A percentile compares a stretch with the other conserved stretches of the same genome.
Conservation (phyloP, 2,113 vertebrate species). For the Bubo scandiacus region DNA sequence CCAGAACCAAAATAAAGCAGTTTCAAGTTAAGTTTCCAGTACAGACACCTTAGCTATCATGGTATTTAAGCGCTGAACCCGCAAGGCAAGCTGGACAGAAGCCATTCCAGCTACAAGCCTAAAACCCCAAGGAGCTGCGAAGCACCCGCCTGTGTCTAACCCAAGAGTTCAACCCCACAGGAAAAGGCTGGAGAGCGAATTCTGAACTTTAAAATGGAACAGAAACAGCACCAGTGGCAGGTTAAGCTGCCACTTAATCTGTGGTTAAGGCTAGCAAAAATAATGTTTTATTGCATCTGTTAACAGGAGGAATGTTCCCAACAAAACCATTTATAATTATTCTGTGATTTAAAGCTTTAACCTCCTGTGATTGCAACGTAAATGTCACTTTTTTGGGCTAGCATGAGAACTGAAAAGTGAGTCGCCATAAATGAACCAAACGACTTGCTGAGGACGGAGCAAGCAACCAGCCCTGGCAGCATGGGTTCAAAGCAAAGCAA, state of each 20-base stretch:
- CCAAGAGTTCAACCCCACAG: neutral
- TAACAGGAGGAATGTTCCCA: neutral
- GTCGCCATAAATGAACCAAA: neutral
- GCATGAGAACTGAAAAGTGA: neutral
- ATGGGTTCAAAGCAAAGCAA: neutral
- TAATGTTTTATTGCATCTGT: neutral
- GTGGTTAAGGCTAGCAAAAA: neutral
- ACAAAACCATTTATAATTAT: neutral
- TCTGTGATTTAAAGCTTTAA: neutral
- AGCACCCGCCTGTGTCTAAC: neutral
- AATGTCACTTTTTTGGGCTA: neutral
- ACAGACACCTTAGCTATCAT: fast-evolving
- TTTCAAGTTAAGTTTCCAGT: neutral
- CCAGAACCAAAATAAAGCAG: neutral
- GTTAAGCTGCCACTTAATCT: neutral
- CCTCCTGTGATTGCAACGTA: neutral
- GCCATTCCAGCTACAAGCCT: neutral
- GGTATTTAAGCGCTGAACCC: neutral
- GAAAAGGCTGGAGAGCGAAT: neutral
- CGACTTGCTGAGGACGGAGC: neutral
- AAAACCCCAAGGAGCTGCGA: neutral
- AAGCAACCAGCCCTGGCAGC: neutral
- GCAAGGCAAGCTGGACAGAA: neutral
- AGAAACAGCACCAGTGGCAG: neutral
- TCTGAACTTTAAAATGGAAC: neutral